Conservation (phyloP, 2,797 vertebrate genomes). For the Varecia variegata region DNA sequence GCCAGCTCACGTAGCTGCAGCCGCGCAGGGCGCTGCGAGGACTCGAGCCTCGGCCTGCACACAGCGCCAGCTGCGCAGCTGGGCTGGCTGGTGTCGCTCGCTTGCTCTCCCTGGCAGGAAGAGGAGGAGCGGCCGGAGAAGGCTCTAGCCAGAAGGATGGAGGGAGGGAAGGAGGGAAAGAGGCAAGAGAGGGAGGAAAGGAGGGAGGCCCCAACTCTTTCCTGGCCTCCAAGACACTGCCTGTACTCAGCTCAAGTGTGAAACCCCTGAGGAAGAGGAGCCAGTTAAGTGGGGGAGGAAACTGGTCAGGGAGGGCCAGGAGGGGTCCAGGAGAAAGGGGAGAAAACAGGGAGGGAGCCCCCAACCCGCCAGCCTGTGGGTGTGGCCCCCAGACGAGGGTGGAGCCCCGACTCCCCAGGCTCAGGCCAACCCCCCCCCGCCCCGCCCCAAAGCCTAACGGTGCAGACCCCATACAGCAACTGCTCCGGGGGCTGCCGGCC, state of each 20-base stretch:
- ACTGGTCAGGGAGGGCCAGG: background rate
- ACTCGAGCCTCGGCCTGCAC: background rate
- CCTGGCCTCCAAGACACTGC: background rate
- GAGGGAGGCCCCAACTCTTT: background rate
- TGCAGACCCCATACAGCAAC: accelerated
- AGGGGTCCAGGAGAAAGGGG: background rate
- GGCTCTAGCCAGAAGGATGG: background rate
- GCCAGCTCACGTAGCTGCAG: background rate
- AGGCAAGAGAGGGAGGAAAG: background rate
- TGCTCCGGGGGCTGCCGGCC: background rate
- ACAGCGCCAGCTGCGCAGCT: accelerated
- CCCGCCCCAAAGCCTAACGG: background rate
- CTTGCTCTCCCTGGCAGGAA: conserved; percentile 12
- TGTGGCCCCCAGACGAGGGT: accelerated
- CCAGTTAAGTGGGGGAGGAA: background rate
- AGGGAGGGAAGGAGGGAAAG: background rate
- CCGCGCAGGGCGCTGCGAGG: background rate
- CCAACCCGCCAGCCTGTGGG: background rate
- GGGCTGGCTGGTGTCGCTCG: background rate
- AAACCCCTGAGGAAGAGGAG: background rate
- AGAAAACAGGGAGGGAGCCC: accelerated
- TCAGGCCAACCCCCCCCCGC: no score
- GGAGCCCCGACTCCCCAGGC: background rate
- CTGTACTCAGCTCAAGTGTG: background rate
- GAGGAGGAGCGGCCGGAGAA: background rate